Conservation (phyloP, 2,888 invertebrate species). For the Ferdinandea cuprea region DNA sequence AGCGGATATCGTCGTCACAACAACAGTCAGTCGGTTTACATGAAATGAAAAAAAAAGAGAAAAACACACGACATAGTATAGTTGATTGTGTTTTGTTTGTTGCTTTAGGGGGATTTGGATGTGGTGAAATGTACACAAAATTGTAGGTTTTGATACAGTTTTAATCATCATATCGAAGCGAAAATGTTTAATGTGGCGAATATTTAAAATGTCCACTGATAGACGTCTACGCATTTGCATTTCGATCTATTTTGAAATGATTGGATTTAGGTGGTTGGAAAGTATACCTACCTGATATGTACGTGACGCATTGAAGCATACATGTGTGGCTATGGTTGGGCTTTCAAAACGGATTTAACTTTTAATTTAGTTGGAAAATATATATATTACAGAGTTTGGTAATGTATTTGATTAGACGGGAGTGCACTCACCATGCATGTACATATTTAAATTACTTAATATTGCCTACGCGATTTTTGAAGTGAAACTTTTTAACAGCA, state of each 20-base stretch:
- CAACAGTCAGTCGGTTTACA: conserved; percentile 8
- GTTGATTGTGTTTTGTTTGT: conserved; percentile 4
- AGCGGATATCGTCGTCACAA: not conserved
- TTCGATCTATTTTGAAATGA: conserved; percentile 52
- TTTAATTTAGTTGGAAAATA: too few species aligned
- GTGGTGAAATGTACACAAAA: not conserved
- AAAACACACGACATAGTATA: conserved; percentile 3
- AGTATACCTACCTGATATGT: not conserved
- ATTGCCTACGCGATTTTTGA: too few species aligned
- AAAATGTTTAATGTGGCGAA: conserved; percentile 27
- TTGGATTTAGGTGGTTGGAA: conserved; percentile 29
- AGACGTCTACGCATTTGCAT: conserved; percentile 40
- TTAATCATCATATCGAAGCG: conserved; percentile 43
- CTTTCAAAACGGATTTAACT: too few species aligned
- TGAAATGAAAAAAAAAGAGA: conserved; percentile 49
- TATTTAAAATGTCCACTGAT: conserved; percentile 43
- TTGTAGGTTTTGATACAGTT: conserved; percentile 40
- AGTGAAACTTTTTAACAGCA: too few species aligned
- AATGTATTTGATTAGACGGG: too few species aligned
- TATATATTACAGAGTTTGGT: too few species aligned
- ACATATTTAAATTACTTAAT: too few species aligned
- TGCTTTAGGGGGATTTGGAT: not conserved
- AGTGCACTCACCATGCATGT: too few species aligned
- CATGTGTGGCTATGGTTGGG: too few species aligned
- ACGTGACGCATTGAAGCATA: too few species aligned